These are phyloP conservation scores for Dicranocentrus wangi DNA, from an alignment of 2,888 invertebrate species.

Conservation along the genomic window DNA sequence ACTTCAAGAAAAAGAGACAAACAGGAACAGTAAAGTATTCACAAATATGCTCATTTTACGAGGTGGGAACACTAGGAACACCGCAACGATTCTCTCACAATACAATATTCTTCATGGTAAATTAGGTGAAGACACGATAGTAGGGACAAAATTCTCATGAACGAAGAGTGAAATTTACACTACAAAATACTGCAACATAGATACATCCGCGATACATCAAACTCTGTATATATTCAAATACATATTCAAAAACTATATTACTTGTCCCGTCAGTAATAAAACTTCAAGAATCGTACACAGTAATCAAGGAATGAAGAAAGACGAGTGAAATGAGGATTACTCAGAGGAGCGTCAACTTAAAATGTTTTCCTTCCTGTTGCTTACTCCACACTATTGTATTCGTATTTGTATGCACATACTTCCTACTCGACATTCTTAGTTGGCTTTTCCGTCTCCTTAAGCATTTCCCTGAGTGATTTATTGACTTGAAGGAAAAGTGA, in stretches of 20 bases:
- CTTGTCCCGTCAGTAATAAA: conserved; percentile 17
- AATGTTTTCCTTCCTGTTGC: conserved; percentile 20
- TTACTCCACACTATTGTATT: too few relatives aligned
- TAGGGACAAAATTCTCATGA: background rate
- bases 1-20: conserved; percentile 3
- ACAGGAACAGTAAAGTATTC: background rate
- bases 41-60: too few relatives aligned
- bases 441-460: conserved; percentile 26
- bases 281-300: conserved; percentile 20
- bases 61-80: too few relatives aligned
- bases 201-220: too few relatives aligned
- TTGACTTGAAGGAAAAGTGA: conserved; percentile 52
- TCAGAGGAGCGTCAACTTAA: conserved; percentile 1
- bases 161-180: background rate
- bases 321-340: conserved; percentile 53
- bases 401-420: conserved; percentile 1
- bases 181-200: too few relatives aligned
- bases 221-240: too few relatives aligned
- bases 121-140: conserved; percentile 14
- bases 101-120: background rate
- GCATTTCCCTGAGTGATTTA: conserved; percentile 53
- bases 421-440: background rate
- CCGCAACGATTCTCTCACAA: too few relatives aligned
- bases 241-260: too few relatives aligned
- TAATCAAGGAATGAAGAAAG: conserved; percentile 45